Evolutionary conservation across 2,113 vertebrate species (phyloP), one percentile per base, ranked within the genome.

Genomic region (Prunella himalayana): DNA sequence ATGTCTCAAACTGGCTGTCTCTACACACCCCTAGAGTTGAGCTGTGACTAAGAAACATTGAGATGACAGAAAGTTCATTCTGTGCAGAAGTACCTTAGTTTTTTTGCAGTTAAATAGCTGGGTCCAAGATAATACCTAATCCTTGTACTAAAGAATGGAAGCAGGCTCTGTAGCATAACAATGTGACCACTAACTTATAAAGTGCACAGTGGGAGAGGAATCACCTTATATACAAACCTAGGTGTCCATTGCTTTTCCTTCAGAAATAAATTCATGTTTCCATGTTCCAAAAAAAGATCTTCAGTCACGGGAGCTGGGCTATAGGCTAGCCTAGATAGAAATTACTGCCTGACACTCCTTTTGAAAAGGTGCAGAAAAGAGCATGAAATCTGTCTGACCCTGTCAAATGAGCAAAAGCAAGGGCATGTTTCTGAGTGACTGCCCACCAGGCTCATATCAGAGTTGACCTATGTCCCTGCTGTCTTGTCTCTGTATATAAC

Each of bases 301-400:
- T 61, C n/a, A 28, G 31, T 24, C 2, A 1, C 0, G 0, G 25
- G 22, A 57, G 4, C 14, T 59, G 12, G 33, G 7, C 33, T 63
- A 4, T 10, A 24, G 25, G 17, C 7, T 37, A 50, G 5, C 4
- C 33, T 21, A 20, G 42, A 37, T 3, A 56, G 35, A 50, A 76
- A 80, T 37, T n/a, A 14, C 10, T 54, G 15, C 27, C 47, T 71
- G 25, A 11, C 0, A 0, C 9, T 85, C 17, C 22, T 63, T 35
- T 63, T 57, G 22, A 61, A 56, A 82, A 92, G 17, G 22, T n/a
- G 9, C 11, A 16, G 22, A 25, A 57, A 57, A 39, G 21, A 82
- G n/a, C 25, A 31, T 3, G 42, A 63, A 59, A 49, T 24, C 14
- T 45, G 15, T 44, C 57, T 82, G 35, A 25, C 11, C 6, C 4